Percentiles rank a stretch among this genome's conserved stretches.
Evolutionary conservation across 1,140 invertebrate genomes (phyloP).

Genomic region (Sycophila sp.): DNA sequence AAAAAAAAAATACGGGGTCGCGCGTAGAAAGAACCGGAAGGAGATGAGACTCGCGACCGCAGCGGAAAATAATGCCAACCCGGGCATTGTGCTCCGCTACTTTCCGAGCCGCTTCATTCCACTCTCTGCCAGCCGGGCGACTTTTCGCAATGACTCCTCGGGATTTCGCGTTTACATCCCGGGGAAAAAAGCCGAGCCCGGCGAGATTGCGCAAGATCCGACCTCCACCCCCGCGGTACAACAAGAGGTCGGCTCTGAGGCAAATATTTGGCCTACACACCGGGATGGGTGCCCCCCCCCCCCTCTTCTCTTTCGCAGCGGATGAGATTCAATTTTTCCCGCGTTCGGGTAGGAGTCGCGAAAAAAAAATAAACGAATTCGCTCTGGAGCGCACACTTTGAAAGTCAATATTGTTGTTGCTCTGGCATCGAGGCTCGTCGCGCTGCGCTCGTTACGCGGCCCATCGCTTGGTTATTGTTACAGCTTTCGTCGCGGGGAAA

Average conservation of each 20-base stretch:
- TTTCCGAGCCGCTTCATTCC: constrained; percentile 1
- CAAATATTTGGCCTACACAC: neutral
- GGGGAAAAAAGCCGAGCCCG: neutral
- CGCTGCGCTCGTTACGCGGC: neutral
- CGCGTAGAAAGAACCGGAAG: neutral
- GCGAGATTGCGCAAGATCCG: neutral
- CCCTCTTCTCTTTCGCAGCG: too few species aligned
- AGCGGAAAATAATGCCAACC: constrained; percentile 16
- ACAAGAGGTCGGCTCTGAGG: neutral
- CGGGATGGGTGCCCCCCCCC: too few species aligned
- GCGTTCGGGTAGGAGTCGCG: too few species aligned
- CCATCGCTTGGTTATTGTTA: too few species aligned
- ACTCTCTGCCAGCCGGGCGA: constrained; percentile 12
- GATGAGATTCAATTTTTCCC: too few species aligned
- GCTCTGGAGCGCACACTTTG: neutral
- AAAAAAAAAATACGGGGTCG: neutral
- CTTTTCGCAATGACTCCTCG: constrained; percentile 5
- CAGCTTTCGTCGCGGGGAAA: neutral
- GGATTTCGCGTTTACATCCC: neutral
- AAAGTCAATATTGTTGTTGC: constrained; percentile 10
- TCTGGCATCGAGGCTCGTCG: neutral
- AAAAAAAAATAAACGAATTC: too few species aligned
- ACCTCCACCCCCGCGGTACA: neutral
- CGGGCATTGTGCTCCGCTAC: neutral
- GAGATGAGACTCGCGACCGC: constrained; percentile 5